Conservation (phyloP, 2,113 vertebrate species). For the Misgurnus anguillicaudatus region DNA sequence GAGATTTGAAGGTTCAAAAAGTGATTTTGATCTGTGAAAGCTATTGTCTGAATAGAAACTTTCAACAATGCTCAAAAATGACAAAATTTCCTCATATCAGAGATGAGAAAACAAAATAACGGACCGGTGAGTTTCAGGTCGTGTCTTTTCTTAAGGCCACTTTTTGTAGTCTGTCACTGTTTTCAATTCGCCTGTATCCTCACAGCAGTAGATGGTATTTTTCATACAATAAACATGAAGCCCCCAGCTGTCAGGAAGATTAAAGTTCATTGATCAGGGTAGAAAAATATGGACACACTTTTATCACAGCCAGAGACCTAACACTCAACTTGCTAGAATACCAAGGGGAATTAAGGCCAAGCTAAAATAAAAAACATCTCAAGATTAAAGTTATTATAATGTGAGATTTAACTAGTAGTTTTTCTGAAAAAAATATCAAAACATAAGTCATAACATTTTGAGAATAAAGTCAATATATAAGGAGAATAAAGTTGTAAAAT, state of each 20-base stretch:
- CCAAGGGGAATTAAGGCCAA: no score
- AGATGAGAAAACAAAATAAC: neutral
- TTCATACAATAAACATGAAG: neutral
- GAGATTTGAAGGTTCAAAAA: no score
- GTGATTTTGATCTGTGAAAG: no score
- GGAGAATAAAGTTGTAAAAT: no score
- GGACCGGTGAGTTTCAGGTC: neutral
- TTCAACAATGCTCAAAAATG: neutral
- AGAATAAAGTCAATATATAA: no score
- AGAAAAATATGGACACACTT: neutral
- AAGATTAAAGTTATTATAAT: no score
- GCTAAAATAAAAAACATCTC: no score
- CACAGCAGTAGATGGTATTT: neutral
- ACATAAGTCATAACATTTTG: no score
- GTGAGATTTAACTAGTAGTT: no score
- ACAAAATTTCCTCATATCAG: slow-evolving; percentile 7
- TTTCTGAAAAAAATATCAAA: no score
- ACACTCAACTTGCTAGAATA: no score
- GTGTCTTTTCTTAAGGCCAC: no score
- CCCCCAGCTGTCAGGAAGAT: slow-evolving; percentile 30
- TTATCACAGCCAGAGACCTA: neutral
- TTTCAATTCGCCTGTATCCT: neutral
- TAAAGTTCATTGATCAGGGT: neutral
- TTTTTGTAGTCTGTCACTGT: slow-evolving; percentile 1
- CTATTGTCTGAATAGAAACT: neutral